Evolutionary conservation across 2,888 invertebrate genomes (phyloP).

Genomic region (Epiblema foenella): DNA sequence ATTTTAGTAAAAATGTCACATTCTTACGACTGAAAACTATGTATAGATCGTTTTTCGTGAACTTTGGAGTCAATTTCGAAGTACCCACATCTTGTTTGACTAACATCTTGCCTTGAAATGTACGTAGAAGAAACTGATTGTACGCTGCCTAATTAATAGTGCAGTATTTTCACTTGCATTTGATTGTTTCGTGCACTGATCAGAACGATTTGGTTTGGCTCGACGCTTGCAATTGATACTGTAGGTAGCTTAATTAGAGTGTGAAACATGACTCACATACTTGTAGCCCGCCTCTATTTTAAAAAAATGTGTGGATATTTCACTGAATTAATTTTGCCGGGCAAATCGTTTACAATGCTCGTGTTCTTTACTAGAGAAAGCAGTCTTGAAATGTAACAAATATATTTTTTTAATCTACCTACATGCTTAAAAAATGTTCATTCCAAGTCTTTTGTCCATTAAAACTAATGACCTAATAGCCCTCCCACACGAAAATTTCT

Average conservation of each 20-base stretch:
- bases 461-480: neutral
- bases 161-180: constrained; percentile 64
- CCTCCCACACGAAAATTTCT: constrained; percentile 30
- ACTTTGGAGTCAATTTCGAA: constrained; percentile 58
- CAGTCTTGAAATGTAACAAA: neutral
- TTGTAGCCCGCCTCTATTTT: constrained; percentile 70
- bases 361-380: constrained; percentile 32
- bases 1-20: constrained; percentile 55
- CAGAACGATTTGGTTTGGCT: constrained; percentile 74
- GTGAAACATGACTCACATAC: constrained; percentile 81
- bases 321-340: constrained; percentile 37
- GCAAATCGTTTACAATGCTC: constrained; percentile 5
- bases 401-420: constrained; percentile 26
- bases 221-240: constrained; percentile 74
- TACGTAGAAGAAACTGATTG: constrained; percentile 34
- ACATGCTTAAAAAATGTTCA: constrained; percentile 6
- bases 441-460: constrained; percentile 6
- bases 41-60: constrained; percentile 44
- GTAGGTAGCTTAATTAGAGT: constrained; percentile 82
- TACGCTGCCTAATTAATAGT: constrained; percentile 39
- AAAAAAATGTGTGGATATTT: constrained; percentile 54
- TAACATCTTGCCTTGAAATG: constrained; percentile 31
- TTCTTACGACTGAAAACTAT: constrained; percentile 47
- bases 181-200: constrained; percentile 73
- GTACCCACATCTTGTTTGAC: constrained; percentile 66